Conservation (phyloP, 2,888 invertebrate species). For the Caenorhabditis virilis region DNA sequence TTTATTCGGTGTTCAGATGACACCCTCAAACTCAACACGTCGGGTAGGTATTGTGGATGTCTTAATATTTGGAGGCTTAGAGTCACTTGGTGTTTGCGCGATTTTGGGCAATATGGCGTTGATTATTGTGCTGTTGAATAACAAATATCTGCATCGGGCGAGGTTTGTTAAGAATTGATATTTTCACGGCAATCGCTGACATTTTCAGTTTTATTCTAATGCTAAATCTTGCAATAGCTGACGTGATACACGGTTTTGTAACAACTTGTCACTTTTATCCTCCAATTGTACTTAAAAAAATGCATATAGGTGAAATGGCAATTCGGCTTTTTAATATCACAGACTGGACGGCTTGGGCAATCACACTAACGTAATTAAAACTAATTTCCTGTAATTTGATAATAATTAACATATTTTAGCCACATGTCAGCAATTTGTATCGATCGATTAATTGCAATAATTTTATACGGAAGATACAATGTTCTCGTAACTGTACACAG, state of each 20-base stretch:
- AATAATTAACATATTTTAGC: conserved; percentile 35
- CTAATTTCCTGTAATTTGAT: conserved; percentile 7
- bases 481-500: conserved; percentile 56
- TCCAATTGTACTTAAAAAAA: conserved; percentile 59
- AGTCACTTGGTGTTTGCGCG: conserved; percentile 59
- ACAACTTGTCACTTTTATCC: conserved; percentile 67
- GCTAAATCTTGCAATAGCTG: conserved; percentile 66
- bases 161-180: conserved; percentile 37
- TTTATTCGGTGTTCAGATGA: conserved; percentile 17
- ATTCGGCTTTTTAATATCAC: conserved; percentile 65
- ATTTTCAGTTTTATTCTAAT: conserved; percentile 64
- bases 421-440: conserved; percentile 68
- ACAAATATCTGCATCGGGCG: conserved; percentile 63
- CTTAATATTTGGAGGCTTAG: conserved; percentile 46
- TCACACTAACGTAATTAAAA: conserved; percentile 63
- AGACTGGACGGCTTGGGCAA: conserved; percentile 69
- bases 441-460: conserved; percentile 67
- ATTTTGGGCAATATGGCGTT: conserved; percentile 61
- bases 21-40: conserved; percentile 35
- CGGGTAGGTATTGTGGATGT: conserved; percentile 42
- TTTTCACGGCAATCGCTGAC: neutral
- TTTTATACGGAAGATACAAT: conserved; percentile 62
- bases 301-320: conserved; percentile 54
- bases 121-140: conserved; percentile 59
- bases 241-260: conserved; percentile 65